phyloP scores from a whole-genome alignment of 2,797 vertebrate species.

The Remorina albescens region DNA sequence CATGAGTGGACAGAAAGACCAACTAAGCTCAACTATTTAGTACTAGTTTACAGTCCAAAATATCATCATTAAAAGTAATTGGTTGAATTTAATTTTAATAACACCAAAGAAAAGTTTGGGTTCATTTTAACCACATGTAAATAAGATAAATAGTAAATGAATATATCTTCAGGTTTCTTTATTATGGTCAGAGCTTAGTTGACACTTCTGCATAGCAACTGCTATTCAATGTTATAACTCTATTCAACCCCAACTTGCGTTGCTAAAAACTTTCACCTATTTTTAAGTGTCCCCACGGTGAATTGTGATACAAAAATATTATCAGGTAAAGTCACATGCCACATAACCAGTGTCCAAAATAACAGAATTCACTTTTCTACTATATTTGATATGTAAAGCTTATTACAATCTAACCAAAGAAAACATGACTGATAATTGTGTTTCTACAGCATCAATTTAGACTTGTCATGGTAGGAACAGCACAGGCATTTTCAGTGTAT shows the following conservation, averaged over 20 bases:
- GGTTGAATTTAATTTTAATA: background rate
- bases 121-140: background rate
- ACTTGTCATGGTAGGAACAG: background rate
- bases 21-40: too few species aligned
- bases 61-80: background rate
- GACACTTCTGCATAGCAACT: background rate
- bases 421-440: too few species aligned
- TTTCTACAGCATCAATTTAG: too few species aligned
- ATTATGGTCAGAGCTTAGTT: background rate
- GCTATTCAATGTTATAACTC: background rate
- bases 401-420: too few species aligned
- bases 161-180: background rate
- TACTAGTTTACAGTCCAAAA: background rate
- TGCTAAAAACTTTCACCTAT: background rate
- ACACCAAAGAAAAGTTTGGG: background rate
- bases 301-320: too few species aligned
- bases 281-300: background rate
- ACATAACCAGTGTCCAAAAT: too few species aligned
- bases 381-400: too few species aligned
- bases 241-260: background rate
- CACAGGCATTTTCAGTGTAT: background rate
- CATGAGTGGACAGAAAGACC: too few species aligned
- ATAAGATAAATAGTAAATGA: too few species aligned
- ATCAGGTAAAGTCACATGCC: background rate
- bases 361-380: too few species aligned